Conservation (phyloP, 2,888 invertebrate genomes). For the Pycnomerus fuliginosus region DNA sequence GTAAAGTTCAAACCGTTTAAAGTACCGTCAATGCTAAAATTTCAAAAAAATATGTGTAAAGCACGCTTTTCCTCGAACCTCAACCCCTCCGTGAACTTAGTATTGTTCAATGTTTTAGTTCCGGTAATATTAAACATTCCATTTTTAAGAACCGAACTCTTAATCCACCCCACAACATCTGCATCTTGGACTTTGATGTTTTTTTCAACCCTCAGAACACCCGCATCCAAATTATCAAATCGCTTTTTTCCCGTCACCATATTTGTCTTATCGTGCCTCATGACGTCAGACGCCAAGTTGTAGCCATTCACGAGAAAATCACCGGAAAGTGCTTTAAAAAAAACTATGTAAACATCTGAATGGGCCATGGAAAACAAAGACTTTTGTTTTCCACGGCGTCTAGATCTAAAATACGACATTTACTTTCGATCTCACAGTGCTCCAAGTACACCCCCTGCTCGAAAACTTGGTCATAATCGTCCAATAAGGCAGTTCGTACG, state of each 20-base stretch:
- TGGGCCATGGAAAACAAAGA: slow-evolving; percentile 2
- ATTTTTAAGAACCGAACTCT: slow-evolving; percentile 49
- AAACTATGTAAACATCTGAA: slow-evolving; percentile 18
- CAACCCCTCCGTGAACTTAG: slow-evolving; percentile 48
- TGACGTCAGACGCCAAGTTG: slow-evolving; percentile 56
- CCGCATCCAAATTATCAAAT: slow-evolving; percentile 47
- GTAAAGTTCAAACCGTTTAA: slow-evolving; percentile 45
- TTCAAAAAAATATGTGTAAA: slow-evolving; percentile 5
- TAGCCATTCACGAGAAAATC: slow-evolving; percentile 54
- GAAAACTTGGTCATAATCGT: slow-evolving; percentile 52
- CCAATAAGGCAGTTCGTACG: slow-evolving; percentile 49
- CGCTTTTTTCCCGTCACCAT: slow-evolving; percentile 53
- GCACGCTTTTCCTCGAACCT: slow-evolving; percentile 40
- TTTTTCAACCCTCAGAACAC: slow-evolving; percentile 45
- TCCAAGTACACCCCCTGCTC: slow-evolving; percentile 41
- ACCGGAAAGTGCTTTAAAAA: too few species aligned
- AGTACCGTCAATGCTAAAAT: slow-evolving; percentile 41
- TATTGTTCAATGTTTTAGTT: slow-evolving; percentile 50
- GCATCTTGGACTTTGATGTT: slow-evolving; percentile 51
- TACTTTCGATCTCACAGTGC: slow-evolving; percentile 26
- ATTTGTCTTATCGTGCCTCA: slow-evolving; percentile 52
- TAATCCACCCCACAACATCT: slow-evolving; percentile 54
- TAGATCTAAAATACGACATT: background rate
- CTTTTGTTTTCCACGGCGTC: background rate
- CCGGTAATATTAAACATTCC: slow-evolving; percentile 53